Percentiles rank a stretch among this genome's conserved stretches.
Conservation (phyloP, 2,113 vertebrate genomes). For the Polypterus bichir region DNA sequence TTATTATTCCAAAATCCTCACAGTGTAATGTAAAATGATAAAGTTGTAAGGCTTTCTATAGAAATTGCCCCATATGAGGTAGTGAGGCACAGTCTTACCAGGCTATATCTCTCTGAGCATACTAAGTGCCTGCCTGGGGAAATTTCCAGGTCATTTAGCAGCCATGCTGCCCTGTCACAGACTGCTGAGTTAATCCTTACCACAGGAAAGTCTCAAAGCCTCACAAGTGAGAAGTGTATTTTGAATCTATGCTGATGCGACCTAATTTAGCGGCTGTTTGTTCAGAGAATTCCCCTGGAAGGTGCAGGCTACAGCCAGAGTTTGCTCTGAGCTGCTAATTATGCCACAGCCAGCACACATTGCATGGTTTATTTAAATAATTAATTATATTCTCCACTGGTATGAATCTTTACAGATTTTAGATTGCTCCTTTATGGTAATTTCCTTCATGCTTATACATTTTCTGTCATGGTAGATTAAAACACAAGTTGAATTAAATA, state of each 20-base stretch:
- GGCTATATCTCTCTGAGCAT: slow-evolving; percentile 24
- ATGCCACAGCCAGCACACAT: slow-evolving; percentile 1
- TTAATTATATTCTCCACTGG: background rate
- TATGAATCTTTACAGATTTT: slow-evolving; percentile 1
- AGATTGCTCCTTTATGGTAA: background rate
- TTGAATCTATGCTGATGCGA: slow-evolving; percentile 18
- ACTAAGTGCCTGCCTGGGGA: slow-evolving; percentile 27
- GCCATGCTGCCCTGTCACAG: slow-evolving; percentile 25
- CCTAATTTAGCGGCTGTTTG: slow-evolving; percentile 26
- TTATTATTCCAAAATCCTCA: background rate
- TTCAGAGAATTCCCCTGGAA: slow-evolving; percentile 31
- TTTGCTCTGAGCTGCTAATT: slow-evolving; percentile 23
- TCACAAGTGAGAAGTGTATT: slow-evolving; percentile 21
- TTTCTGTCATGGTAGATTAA: too few relatives aligned
- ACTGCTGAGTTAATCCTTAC: slow-evolving; percentile 28
- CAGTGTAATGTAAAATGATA: slow-evolving; percentile 15
- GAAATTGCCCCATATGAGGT: slow-evolving; percentile 14
- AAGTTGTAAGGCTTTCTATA: slow-evolving; percentile 9
- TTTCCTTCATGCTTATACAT: background rate
- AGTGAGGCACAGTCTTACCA: slow-evolving; percentile 19
- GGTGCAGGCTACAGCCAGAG: slow-evolving; percentile 23
- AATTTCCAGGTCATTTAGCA: slow-evolving; percentile 32
- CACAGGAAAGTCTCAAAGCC: slow-evolving; percentile 38
- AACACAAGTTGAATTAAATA: too few relatives aligned
- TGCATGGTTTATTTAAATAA: background rate